Conservation (phyloP, 2,888 invertebrate genomes). For the Gerosis bhagava region DNA sequence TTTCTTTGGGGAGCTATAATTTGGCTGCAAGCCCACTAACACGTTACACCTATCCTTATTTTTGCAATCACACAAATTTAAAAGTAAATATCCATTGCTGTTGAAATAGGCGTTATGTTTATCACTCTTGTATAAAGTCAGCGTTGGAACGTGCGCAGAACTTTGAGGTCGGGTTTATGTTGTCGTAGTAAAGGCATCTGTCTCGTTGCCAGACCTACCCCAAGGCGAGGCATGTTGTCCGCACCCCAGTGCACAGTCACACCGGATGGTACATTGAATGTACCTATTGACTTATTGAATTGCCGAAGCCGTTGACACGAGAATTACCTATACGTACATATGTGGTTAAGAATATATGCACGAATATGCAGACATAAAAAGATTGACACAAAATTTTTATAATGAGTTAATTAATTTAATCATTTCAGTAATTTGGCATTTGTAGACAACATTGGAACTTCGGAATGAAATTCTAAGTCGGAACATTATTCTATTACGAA, state of each 20-base stretch:
- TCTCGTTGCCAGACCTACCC: conserved; percentile 73
- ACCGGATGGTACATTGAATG: conserved; percentile 13
- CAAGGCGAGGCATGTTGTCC: conserved; percentile 58
- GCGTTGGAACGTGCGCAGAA: conserved; percentile 37
- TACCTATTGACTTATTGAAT: conserved; percentile 28
- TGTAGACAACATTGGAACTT: too few relatives aligned
- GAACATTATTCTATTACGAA: too few relatives aligned
- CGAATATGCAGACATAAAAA: too few relatives aligned
- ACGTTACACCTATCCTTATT: conserved; percentile 16
- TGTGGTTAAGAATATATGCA: too few relatives aligned
- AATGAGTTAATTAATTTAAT: too few relatives aligned
- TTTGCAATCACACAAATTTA: background rate
- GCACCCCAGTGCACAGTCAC: conserved; percentile 26
- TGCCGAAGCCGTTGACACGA: conserved; percentile 17
- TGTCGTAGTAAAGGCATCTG: conserved; percentile 44
- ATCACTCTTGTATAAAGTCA: background rate
- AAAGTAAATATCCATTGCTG: conserved; percentile 38
- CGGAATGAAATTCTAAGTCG: too few relatives aligned
- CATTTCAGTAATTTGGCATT: too few relatives aligned
- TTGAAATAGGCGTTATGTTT: background rate
- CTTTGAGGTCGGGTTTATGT: conserved; percentile 1
- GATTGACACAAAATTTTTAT: too few relatives aligned
- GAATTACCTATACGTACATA: too few relatives aligned
- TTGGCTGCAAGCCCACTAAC: conserved; percentile 54
- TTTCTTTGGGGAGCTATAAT: conserved; percentile 67